These are phyloP conservation scores for Anarhynchus alexandrinus DNA, from an alignment of 2,113 vertebrate species.

Conservation along the genomic window DNA sequence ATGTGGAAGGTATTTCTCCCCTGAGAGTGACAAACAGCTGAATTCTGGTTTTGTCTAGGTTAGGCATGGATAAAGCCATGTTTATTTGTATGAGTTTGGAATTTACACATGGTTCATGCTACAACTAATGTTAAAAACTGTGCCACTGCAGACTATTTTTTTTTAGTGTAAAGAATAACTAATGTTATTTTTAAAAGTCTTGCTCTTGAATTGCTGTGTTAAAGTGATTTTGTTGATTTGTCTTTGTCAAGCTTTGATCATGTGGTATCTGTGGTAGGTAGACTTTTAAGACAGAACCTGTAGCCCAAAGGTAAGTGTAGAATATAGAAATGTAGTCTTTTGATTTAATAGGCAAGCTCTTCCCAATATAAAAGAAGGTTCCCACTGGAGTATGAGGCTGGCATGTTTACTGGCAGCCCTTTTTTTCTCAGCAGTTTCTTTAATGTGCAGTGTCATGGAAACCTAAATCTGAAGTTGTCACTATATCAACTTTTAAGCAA, in stretches of 20 bases:
- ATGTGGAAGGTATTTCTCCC: not conserved
- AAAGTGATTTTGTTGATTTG: not conserved
- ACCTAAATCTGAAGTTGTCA: not conserved
- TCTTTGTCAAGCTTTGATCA: not conserved
- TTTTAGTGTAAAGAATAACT: not conserved
- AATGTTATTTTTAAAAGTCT: not conserved
- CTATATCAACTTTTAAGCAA: not conserved
- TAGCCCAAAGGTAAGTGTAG: not conserved
- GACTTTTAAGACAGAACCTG: not conserved
- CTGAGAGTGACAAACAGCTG: not conserved
- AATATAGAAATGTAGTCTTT: not conserved
- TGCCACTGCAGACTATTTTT: not conserved
- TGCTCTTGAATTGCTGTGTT: not conserved
- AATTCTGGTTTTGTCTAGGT: not conserved
- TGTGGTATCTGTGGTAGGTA: not conserved
- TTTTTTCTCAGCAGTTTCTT: constrained; percentile 1
- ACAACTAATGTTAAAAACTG: not conserved
- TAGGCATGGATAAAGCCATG: not conserved
- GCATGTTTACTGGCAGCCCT: not conserved
- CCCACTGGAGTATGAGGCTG: not conserved
- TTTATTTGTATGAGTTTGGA: not conserved
- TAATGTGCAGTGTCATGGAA: not conserved
- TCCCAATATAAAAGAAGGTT: not conserved
- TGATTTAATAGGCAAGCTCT: not conserved
- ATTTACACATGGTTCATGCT: not conserved